Evolutionary conservation across 2,888 invertebrate species (phyloP).

Genomic region (Neoascia interrupta): DNA sequence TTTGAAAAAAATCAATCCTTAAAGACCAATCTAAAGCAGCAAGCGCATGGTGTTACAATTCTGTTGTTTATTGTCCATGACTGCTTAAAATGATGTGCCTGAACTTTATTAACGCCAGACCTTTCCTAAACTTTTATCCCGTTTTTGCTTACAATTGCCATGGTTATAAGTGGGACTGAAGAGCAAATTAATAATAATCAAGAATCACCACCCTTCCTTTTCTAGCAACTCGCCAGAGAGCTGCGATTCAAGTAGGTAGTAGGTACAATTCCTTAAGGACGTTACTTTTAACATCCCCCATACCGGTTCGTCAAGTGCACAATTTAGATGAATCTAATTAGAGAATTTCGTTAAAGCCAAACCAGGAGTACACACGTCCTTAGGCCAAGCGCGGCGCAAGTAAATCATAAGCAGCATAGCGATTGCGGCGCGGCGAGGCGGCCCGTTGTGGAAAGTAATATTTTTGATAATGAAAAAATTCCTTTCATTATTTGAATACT

Average conservation of each 20-base stretch:
- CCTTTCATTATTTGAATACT: conserved; percentile 70
- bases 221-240: no score
- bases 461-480: conserved; percentile 71
- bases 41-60: no score
- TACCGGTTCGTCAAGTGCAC: conserved; percentile 44
- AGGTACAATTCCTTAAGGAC: conserved; percentile 34
- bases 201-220: background rate
- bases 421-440: conserved; percentile 1
- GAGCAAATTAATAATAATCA: conserved; percentile 18
- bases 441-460: conserved; percentile 46
- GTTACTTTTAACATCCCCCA: no score
- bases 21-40: no score
- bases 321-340: conserved; percentile 69
- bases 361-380: conserved; percentile 5
- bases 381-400: conserved; percentile 22
- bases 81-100: no score
- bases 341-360: conserved; percentile 50
- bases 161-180: background rate
- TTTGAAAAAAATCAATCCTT: no score
- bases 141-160: no score
- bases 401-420: conserved; percentile 53
- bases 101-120: no score
- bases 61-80: no score
- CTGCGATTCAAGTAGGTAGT: background rate
- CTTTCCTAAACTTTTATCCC: no score